Base-by-base conservation (phyloP, 1,140 invertebrate species). In the Mizuhopecten yessoensis region DNA sequence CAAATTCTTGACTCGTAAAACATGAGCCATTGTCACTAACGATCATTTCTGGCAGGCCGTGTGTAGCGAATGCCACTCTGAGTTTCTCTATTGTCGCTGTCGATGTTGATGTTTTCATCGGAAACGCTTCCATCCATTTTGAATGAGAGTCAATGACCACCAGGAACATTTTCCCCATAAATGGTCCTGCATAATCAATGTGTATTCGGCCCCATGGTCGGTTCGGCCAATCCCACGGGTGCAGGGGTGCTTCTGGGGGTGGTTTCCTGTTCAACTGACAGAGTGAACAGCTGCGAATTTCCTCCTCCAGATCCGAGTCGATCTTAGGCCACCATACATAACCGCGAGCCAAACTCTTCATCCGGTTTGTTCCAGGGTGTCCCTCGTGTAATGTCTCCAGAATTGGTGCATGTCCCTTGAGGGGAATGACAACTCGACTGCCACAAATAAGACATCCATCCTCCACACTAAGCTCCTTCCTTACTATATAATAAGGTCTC, bases 241-340 rank as follows among this genome's bases (percentile, higher is more conserved):
- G 92, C 5, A 93, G 23, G 17, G 93, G 89, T 39, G 86, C 94
- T 89, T 88, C 93, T 87, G 88, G 34, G 7, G 92, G 94, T 45
- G 42, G 42, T 45, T 45, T 45, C 9, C 75, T 29, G 39, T 39
- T 86, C 87, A 95, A 92, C 20, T 93, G 90, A 92, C 97, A 97
- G 13, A 33, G 33, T 33, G 34, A 0, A 89, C 90, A 91, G 29
- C 39, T 1, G n/a, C 34, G 33, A 20, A 89, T 86, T 23, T 29
- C 42, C 0, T 92, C 39, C 90, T 96, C 95, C 34, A 97, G 97
- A 7, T 97, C 96, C 33, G 93, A 45, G 91, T 97, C 97, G 0
- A 97, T 96, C 9, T 94, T 94, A 13, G 96, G 96, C 97, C 97
- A 97, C 96, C 97, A 97, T 9, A 97, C 95, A 93, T 97, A 97